Conservation (phyloP, 2,113 vertebrate genomes). For the Syngnathus typhle region DNA sequence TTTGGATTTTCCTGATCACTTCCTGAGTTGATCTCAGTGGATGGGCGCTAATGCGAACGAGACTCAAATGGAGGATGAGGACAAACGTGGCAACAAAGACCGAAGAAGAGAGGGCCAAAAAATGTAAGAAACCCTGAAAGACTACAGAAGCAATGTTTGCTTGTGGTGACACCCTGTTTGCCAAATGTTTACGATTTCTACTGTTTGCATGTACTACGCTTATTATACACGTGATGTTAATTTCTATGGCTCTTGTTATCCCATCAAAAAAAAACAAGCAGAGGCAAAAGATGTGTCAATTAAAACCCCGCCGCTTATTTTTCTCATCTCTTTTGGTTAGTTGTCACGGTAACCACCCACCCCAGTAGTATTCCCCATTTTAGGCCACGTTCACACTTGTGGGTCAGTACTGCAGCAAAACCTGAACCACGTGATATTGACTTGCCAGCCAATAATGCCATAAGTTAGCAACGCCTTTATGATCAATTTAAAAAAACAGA, state of each 20-base stretch:
- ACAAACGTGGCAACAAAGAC: background rate
- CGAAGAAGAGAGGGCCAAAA: background rate
- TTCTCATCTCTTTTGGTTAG: background rate
- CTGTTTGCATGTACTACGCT: background rate
- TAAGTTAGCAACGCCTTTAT: too few species aligned
- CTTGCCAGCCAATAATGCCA: too few species aligned
- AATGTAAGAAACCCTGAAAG: slow-evolving; percentile 33
- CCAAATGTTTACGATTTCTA: background rate
- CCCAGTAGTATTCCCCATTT: background rate
- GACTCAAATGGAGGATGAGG: background rate
- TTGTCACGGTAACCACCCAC: background rate
- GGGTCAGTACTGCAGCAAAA: background rate
- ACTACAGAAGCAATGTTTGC: slow-evolving; percentile 12
- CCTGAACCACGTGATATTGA: background rate
- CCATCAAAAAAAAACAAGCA: background rate
- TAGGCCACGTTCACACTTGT: background rate
- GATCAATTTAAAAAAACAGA: too few species aligned
- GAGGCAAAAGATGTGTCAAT: background rate
- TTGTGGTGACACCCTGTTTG: slow-evolving; percentile 31
- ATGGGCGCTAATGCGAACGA: slow-evolving; percentile 4
- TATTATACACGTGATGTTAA: background rate
- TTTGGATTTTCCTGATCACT: slow-evolving; percentile 31
- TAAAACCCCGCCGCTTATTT: background rate
- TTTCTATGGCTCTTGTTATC: slow-evolving; percentile 4
- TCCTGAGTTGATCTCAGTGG: slow-evolving; percentile 59